Base-by-base conservation (phyloP, 2,888 invertebrate species). In the Epistrophe eligans region DNA sequence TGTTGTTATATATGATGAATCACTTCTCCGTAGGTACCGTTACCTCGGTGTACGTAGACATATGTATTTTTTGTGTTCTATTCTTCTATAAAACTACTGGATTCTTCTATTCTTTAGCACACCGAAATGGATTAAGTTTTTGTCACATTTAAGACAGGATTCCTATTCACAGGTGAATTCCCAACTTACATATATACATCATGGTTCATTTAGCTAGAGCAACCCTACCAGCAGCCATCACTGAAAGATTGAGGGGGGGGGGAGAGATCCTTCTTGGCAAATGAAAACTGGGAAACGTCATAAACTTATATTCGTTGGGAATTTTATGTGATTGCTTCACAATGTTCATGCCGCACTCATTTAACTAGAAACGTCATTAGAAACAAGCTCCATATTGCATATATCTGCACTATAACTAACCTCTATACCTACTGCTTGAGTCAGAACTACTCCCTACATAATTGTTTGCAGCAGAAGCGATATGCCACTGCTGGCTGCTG, bases 261-360 rank as follows among this genome's bases (percentile, higher is more conserved):
- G 3, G 2, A 8, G 2, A 17, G 17, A 17, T 19, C 43, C 15
- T 43, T 15, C 15, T 43, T 15, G 13, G 43, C 43, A 70, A 70
- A 70, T 70, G 24, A 70, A 55, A 70, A 40, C 52, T 66, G 60
- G 15, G 17, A 76, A 48, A 72, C 45, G 84, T 81, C 81, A 84
- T 67, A 84, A 76, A 70, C 60, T 64, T 11, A 17, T n/a, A 35
- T 43, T 52, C 35, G 35, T 62, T 43, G 48, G 28, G 66, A 43
- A 60, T 77, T 83, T 60, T 72, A 73, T 77, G 77, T 80, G 71
- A 84, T 71, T 55, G 45, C 74, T 76, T 58, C 72, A 72, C 79
- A 83, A 83, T 83, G 82, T 73, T 79, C 43, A 28, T 24, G 66
- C 48, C 17, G 77, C 83, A 83, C 71, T 87, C 79, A 62, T 79